Base-by-base conservation (phyloP, 2,888 invertebrate genomes). In the Miltochrista miniata region DNA sequence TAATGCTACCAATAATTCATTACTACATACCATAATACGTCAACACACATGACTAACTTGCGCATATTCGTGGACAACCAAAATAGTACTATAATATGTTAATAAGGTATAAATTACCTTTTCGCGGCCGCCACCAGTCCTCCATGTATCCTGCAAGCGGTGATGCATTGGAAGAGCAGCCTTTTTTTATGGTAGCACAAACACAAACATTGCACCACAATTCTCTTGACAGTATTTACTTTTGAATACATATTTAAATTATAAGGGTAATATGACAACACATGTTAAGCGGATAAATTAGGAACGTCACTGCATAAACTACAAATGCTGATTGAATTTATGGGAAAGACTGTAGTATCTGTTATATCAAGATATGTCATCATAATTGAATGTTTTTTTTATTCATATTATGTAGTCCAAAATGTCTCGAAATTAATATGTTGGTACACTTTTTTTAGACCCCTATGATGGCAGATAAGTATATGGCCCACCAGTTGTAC, bases 131-230 rank as follows among this genome's bases (percentile, higher is more conserved):
- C 97, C 97, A 97, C 97, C 97, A 97, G 94, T 97, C 97, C 96
- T 98, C 97, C 96, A 96, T 97, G 95, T 97, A 97, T 95, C 97
- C 97, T 97, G 96, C 96, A 96, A 96, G 96, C 93, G 95, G 95
- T 93, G 96, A 96, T 94, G 97, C 96, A 95, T 94, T 94, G 93
- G 93, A 94, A 94, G 94, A 94, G 87, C 90, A 88, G 92, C 92
- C 92, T 92, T 92, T 82, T 76, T 87, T 89, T 92, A 90, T 87
- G 91, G 90, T 90, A 92, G 92, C 92, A 92, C 92, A 89, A 92
- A 92, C 90, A 92, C 89, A 92, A 88, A 90, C 85, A 87, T 86
- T 82, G 85, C 87, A 90, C 88, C 90, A 79, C 76, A 84, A 74
- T 60, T 87, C 87, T 88, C 85, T 83, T 76, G 44, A 88, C 90